phyloP scores from a whole-genome alignment of 2,113 vertebrate genomes.

The Atlantisia rogersi region DNA sequence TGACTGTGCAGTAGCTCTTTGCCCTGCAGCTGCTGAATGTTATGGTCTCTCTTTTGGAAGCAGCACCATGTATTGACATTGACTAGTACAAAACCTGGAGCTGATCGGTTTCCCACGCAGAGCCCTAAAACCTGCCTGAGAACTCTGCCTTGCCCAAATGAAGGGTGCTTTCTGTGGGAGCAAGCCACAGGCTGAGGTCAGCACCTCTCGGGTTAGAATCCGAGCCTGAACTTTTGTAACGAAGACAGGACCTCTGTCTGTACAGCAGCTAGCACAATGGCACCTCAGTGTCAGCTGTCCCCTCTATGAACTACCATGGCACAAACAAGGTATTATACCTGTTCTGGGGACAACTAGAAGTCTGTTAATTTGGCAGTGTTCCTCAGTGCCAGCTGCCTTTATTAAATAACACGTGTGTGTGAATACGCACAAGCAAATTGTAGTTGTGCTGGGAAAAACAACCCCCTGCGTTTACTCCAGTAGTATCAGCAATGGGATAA shows the following conservation, averaged over 20 bases:
- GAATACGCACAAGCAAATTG: neutral
- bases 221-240: neutral
- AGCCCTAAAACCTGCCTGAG: neutral
- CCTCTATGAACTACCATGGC: constrained; percentile 10
- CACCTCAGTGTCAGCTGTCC: constrained; percentile 46
- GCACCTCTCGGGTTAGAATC: neutral
- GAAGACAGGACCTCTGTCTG: constrained; percentile 14
- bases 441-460: neutral
- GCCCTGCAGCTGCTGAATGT: neutral
- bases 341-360: constrained; percentile 19
- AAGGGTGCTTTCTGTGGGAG: neutral
- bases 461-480: rapidly evolving
- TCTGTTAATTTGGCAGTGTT: constrained; percentile 23
- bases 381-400: constrained; percentile 44
- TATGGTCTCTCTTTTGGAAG: neutral
- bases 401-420: constrained; percentile 5
- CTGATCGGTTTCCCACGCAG: neutral
- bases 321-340: constrained; percentile 61
- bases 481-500: neutral
- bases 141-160: neutral
- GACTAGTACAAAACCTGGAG: neutral
- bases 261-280: constrained; percentile 15
- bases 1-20: neutral
- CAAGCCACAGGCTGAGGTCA: neutral
- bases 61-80: neutral